phyloP scores from a whole-genome alignment of 2,113 vertebrate genomes.

The Menura novaehollandiae region DNA sequence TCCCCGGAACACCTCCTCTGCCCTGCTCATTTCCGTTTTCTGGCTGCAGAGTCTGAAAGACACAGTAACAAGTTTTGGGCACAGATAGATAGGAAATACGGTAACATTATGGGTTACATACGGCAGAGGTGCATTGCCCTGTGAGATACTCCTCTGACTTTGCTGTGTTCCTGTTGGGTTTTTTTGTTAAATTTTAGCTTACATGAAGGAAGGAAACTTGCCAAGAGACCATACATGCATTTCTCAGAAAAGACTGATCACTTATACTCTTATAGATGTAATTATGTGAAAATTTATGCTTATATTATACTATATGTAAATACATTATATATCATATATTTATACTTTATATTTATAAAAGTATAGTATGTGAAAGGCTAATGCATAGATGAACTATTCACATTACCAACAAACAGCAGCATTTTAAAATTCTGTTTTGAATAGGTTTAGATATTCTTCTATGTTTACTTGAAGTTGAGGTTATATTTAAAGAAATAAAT shows the following conservation, averaged over 20 bases:
- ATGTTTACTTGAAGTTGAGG: not conserved
- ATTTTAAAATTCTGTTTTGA: not conserved
- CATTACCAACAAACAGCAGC: not conserved
- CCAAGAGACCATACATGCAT: not conserved
- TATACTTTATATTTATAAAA: not conserved
- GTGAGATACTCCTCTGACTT: not conserved
- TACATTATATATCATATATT: too few species aligned
- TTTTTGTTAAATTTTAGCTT: not conserved
- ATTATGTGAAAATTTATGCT: not conserved
- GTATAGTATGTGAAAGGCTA: not conserved
- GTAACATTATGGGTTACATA: not conserved
- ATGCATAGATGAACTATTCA: not conserved
- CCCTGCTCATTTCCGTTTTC: fast-evolving
- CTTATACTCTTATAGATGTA: not conserved
- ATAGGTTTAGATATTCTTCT: not conserved
- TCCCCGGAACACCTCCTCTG: too few species aligned
- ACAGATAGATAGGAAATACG: not conserved
- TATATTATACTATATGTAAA: too few species aligned
- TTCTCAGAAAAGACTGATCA: not conserved
- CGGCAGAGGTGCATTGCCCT: fast-evolving
- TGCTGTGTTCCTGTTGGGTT: not conserved
- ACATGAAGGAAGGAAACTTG: not conserved
- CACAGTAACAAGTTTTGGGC: not conserved
- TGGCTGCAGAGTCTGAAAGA: not conserved
- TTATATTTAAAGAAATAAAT: not conserved